phyloP scores from a whole-genome alignment of 2,888 invertebrate species.

The Drosophila mimetica region DNA sequence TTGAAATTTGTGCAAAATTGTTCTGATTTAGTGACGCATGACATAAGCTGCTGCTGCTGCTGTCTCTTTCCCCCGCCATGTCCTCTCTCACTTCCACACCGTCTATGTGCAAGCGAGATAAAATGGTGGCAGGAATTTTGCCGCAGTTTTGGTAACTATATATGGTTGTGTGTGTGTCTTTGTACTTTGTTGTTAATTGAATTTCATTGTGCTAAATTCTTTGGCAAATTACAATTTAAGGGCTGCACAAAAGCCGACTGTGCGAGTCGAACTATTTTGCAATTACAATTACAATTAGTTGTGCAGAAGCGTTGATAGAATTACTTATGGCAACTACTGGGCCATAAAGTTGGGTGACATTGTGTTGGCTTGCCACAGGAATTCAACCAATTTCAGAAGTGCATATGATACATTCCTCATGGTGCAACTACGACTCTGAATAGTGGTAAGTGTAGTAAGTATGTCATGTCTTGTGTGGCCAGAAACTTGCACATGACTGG shows the following conservation, averaged over 20 bases:
- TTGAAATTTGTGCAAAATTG: conserved; percentile 46
- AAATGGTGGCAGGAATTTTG: conserved; percentile 2
- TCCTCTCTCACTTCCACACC: conserved; percentile 4
- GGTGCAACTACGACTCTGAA: not conserved
- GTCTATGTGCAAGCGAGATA: not conserved
- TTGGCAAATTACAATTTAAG: conserved; percentile 60
- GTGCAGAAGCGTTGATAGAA: conserved; percentile 15
- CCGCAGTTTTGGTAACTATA: conserved; percentile 1
- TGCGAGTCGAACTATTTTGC: conserved; percentile 50
- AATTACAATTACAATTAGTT: conserved; percentile 53
- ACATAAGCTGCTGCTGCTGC: conserved; percentile 8
- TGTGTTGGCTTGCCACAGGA: conserved; percentile 11
- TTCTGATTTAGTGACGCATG: conserved; percentile 47
- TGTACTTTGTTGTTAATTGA: conserved; percentile 53
- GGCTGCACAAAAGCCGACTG: conserved; percentile 21
- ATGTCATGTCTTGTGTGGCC: conserved; percentile 35
- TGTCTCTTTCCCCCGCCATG: not conserved
- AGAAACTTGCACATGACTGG: conserved; percentile 45
- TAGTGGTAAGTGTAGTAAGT: not conserved
- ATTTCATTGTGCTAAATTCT: conserved; percentile 66
- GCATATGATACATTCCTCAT: conserved; percentile 17
- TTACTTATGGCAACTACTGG: conserved; percentile 30
- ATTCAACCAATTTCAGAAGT: conserved; percentile 4
- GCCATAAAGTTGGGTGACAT: conserved; percentile 11
- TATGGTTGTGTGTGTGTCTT: not conserved